Conservation (phyloP, 2,797 vertebrate species). For the Thunnus albacares region DNA sequence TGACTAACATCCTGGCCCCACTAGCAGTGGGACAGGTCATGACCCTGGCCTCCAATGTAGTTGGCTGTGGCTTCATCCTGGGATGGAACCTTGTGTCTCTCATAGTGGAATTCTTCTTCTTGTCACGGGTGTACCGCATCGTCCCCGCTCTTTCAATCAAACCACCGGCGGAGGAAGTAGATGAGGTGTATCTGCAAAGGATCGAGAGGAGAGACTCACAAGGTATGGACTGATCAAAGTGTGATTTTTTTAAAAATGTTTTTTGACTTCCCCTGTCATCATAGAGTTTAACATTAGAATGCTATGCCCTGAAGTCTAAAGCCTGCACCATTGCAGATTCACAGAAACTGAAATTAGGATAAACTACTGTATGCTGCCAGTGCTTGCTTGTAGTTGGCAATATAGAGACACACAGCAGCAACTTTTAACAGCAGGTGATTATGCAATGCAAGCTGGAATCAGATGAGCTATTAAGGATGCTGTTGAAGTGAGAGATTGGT, state of each 20-base stretch:
- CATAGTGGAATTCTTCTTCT: constrained; percentile 89
- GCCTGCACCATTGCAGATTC: not conserved
- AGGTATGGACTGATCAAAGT: constrained; percentile 64
- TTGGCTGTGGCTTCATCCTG: constrained; percentile 89
- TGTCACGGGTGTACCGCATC: constrained; percentile 87
- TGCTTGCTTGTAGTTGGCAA: not conserved
- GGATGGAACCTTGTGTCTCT: constrained; percentile 90
- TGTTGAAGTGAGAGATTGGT: constrained; percentile 8
- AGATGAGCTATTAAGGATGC: not conserved
- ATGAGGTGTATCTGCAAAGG: constrained; percentile 77
- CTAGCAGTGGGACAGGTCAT: constrained; percentile 88
- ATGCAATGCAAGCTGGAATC: not conserved
- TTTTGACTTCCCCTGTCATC: not conserved
- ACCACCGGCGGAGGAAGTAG: constrained; percentile 71
- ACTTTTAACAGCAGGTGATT: not conserved
- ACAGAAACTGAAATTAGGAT: not conserved
- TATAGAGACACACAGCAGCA: not conserved
- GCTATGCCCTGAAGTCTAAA: not conserved
- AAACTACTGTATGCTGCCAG: not conserved
- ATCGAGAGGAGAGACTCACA: constrained; percentile 72
- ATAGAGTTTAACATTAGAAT: not conserved
- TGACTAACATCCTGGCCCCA: constrained; percentile 87
- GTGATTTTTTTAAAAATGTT: not conserved
- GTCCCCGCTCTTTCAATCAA: constrained; percentile 86
- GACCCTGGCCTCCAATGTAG: constrained; percentile 88